A percentile compares a stretch with the other conserved stretches of the same genome.
phyloP scores from a whole-genome alignment of 2,797 vertebrate genomes.

The Natrix natrix region DNA sequence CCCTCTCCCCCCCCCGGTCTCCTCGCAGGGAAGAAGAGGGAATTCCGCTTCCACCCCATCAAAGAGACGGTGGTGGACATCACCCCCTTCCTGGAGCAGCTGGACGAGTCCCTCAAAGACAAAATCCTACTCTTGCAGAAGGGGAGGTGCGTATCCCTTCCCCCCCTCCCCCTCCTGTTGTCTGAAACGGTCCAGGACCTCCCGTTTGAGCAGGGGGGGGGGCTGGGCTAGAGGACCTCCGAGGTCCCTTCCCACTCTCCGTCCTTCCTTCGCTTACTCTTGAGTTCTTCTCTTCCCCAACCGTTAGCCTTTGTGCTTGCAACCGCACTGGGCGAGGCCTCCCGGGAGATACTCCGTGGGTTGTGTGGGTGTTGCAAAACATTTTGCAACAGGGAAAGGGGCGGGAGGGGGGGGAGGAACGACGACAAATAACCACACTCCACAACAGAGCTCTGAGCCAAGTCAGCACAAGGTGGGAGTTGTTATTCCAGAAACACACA shows the following conservation, averaged over 20 bases:
- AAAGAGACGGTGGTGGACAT: conserved; percentile 92
- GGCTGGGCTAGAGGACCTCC: neutral
- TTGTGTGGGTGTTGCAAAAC: neutral
- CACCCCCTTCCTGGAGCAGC: conserved; percentile 89
- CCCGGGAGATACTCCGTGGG: neutral
- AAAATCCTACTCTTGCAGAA: conserved; percentile 94
- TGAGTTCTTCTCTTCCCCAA: neutral
- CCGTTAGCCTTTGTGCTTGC: neutral
- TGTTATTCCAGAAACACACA: neutral
- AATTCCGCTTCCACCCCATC: conserved; percentile 94
- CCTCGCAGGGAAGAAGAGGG: conserved; percentile 86
- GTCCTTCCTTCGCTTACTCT: neutral
- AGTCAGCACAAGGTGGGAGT: neutral
- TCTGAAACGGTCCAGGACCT: neutral
- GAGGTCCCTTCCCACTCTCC: neutral
- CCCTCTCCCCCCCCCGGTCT: neutral
- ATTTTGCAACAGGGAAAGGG: neutral
- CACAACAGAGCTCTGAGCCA: neutral
- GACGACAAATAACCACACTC: neutral
- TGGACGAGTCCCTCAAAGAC: conserved; percentile 91
- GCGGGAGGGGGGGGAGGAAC: neutral
- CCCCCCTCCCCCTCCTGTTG: neutral
- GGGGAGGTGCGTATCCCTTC: conserved; percentile 66
- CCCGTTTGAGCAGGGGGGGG: too few species aligned
- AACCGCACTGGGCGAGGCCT: too few species aligned